Percentiles rank a stretch among this genome's conserved stretches.
Evolutionary conservation across 2,113 vertebrate species (phyloP).

Genomic region (Odontesthes bonariensis): DNA sequence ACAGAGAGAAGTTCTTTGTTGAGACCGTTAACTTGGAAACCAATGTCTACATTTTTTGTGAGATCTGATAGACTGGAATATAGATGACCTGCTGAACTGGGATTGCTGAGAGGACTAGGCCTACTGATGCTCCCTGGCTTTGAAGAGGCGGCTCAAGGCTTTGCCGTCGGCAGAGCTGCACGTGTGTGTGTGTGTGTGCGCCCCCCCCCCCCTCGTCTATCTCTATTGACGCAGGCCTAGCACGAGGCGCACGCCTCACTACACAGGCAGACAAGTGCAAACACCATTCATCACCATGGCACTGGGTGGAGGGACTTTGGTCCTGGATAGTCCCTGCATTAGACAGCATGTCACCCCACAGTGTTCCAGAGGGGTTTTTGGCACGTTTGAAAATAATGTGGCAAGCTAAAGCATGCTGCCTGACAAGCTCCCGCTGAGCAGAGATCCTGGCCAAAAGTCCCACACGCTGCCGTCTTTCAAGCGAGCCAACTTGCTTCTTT

Average conservation of each 20-base stretch:
- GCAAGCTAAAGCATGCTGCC: constrained; percentile 11
- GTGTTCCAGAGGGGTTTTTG: constrained; percentile 33
- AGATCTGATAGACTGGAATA: neutral
- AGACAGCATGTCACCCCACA: constrained; percentile 40
- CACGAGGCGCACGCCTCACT: constrained; percentile 62
- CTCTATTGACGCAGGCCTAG: constrained; percentile 46
- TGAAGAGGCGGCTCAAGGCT: constrained; percentile 3
- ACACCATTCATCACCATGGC: constrained; percentile 69
- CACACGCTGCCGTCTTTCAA: constrained; percentile 39
- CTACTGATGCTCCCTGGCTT: constrained; percentile 6
- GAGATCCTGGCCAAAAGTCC: constrained; percentile 34
- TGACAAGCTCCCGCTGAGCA: constrained; percentile 36
- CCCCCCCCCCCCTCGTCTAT: neutral
- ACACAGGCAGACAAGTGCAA: constrained; percentile 63
- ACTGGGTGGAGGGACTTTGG: constrained; percentile 51
- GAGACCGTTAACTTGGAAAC: neutral
- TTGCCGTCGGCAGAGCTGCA: neutral
- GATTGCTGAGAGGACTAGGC: constrained; percentile 6
- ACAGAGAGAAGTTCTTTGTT: constrained; percentile 9
- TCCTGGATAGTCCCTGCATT: constrained; percentile 35
- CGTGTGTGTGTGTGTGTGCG: neutral
- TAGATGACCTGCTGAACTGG: neutral
- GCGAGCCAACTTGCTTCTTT: constrained; percentile 65
- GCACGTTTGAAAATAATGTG: constrained; percentile 39
- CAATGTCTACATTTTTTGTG: neutral